Evolutionary conservation across 2,113 vertebrate species (phyloP), one percentile per base, ranked within the genome.

Genomic region (Alces alces): DNA sequence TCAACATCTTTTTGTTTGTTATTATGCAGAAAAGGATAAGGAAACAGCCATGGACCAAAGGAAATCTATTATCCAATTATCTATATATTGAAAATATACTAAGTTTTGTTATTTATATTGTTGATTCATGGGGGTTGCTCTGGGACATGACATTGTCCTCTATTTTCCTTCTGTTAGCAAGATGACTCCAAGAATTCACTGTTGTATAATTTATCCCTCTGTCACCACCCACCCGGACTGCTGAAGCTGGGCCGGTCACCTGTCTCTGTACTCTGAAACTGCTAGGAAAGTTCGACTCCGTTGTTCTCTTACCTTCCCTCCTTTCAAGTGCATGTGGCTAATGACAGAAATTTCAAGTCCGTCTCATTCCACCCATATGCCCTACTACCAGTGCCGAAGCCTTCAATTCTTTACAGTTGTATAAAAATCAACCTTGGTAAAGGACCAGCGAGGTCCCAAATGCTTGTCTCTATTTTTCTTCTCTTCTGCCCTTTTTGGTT

Each of bases 51-150:
- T 33, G 25, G 11, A 55, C 28, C n/a, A 50, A 95, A 96, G 52
- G 33, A 85, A 93, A 86, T 33, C 55, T 86, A 93, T 89, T 98
- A 86, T 84, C 61, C 36, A 94, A 93, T 93, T 85, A 93, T 55
- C 33, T 79, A 12, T 55, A 95, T 19, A 78, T 57, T 95, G 30
- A 79, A 91, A 96, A 83, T 85, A 95, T 12, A 70, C 83, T 84
- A 87, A 73, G 5, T 2, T 21, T 57, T 84, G 8, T 70, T 54
- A 83, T 76, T 86, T 84, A 78, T 28, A 78, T 80, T 96, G 43
- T 94, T 95, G 25, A 94, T 84, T 91, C 12, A 47, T 54, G 14
- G 14, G 76, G 2, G 5, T 36, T 70, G 96, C 43, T 89, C 80
- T 95, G 13, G 90, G 84, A 92, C 57, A 60, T 10, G 33, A 33